Evolutionary conservation across 1,140 invertebrate genomes (phyloP), one percentile per base, ranked within the genome.

Genomic region (Yoshiicerus persimilis): DNA sequence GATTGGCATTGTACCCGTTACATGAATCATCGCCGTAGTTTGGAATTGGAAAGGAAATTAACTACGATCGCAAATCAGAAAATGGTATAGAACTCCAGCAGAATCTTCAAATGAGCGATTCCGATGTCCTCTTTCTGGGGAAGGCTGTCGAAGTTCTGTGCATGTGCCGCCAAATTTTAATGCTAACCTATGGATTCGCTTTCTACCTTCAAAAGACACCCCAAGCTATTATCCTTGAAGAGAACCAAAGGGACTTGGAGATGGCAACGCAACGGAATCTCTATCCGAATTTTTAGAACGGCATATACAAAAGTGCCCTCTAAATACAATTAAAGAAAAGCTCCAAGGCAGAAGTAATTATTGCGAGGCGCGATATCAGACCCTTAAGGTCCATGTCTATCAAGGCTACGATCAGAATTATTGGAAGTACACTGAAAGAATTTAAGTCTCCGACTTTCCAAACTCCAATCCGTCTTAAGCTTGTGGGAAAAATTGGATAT

Each of bases 391-490:
- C 92, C 98, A 99, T 93, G 98, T 99, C 39, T 96, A 99, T 92
- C 98, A 99, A 94, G 98, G 98, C 86, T 99, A 99, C 92, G 98
- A 99, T 92, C 98, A 98, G 93, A 98, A 99, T 91, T 97, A 97
- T 95, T 99, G 98, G 98, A 97, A 98, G 90, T 98, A 97, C 92
- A 96, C n/a, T 80, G 32, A 36, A 27, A n/a, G n/a, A n/a, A n/a
- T n/a, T n/a, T n/a, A n/a, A n/a, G n/a, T n/a, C n/a, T n/a, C n/a
- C n/a, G n/a, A n/a, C n/a, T n/a, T n/a, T n/a, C n/a, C n/a, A n/a
- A n/a, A n/a, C n/a, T n/a, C n/a, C n/a, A n/a, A n/a, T n/a, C n/a
- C n/a, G n/a, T n/a, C n/a, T n/a, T n/a, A n/a, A n/a, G n/a, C n/a
- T n/a, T n/a, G n/a, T n/a, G n/a, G n/a, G n/a, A n/a, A n/a, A n/a